Evolutionary conservation across 1,140 invertebrate species (phyloP), one percentile per base, ranked within the genome.

Genomic region (Ceratoteleas bidentatus): DNA sequence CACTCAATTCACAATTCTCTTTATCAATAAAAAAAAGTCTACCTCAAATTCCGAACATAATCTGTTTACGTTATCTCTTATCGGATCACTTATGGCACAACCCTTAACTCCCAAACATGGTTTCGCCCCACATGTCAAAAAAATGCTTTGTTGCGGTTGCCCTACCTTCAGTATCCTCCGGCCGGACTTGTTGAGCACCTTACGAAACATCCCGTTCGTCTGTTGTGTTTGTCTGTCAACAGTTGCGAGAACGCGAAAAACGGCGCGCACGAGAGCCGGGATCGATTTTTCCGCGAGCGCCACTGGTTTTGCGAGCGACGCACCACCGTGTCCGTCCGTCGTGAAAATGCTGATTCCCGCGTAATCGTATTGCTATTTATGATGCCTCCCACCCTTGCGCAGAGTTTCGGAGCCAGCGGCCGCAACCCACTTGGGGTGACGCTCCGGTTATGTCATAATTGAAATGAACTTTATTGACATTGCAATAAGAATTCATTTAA

Each of bases 111-210:
- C 24, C 24, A 2, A 24, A 24, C 24, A 24, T 24, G 24, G 24
- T 24, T 24, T 4, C 24, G 24, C 1, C 24, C 24, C 24, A 24
- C 1, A 2, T 4, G 24, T 24, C 1, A 24, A 24, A 24, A 24
- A 24, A 24, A 24, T 24, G 24, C 15, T 50, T 58, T 24, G 24
- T 24, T 24, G 24, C 24, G 24, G 24, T 87, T 84, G 5, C 47
- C 14, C 2, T 84, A 91, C 90, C 89, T 88, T 88, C 16, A 91
- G 66, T 43, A 91, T 87, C 45, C 87, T 88, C 34, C 87, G 87
- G 32, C 90, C 90, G 11, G 90, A 90, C 38, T 89, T 90, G 72
- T 81, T 87, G 32, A 91, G 77, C 11, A 87, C 87, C 69, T 90
- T 90, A 43, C 84, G 88, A 81, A 91, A 70, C 90, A 91, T 91